A percentile compares a stretch with the other conserved stretches of the same genome.
Evolutionary conservation across 1,140 invertebrate genomes (phyloP).

Genomic region (Aphaenogaster floridana): DNA sequence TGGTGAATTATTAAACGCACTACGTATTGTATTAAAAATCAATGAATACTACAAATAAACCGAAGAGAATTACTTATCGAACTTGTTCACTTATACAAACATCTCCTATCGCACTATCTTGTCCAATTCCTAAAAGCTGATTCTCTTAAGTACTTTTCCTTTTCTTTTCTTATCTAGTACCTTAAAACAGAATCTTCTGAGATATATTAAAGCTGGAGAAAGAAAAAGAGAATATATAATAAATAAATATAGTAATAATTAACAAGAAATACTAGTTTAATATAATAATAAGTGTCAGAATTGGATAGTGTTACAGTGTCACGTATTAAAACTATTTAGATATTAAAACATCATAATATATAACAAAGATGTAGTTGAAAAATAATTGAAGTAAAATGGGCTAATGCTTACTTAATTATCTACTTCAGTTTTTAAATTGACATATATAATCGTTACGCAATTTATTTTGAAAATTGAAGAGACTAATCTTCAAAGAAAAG

Average conservation of each 20-base stretch:
- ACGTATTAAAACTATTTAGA: background rate
- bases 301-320: background rate
- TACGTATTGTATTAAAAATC: conserved; percentile 74
- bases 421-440: background rate
- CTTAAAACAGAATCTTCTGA: background rate
- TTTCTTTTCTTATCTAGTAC: background rate
- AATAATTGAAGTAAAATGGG: background rate
- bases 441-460: background rate
- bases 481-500: no score
- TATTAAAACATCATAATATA: background rate
- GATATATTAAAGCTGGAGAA: background rate
- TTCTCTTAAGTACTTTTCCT: background rate
- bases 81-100: background rate
- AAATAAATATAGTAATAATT: conserved; percentile 5
- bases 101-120: background rate
- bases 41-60: conserved; percentile 72
- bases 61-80: conserved; percentile 49
- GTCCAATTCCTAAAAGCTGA: background rate
- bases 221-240: background rate
- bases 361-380: background rate
- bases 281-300: background rate
- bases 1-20: conserved; percentile 65
- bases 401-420: background rate
- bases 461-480: background rate
- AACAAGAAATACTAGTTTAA: background rate